Evolutionary conservation across 2,113 vertebrate species (phyloP), one percentile per base, ranked within the genome.

Genomic region (Tragelaphus imberbis): DNA sequence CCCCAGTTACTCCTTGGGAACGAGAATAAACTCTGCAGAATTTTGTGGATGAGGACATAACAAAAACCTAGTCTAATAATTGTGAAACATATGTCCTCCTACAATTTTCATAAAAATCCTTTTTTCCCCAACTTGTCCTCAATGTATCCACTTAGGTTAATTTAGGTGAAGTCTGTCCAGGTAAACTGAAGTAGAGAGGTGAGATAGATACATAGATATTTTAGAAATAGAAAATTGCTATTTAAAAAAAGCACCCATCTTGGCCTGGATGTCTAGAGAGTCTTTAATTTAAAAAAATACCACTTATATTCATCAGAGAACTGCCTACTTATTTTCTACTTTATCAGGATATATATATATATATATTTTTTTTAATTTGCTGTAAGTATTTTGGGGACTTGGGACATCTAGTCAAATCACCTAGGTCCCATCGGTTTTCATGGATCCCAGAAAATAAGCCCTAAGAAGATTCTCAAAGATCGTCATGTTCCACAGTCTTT

Each of bases 191-290:
- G 71, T 47, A 82, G 44, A 93, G 81, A 94, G 44, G n/a, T 71
- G 15, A 75, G 23, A 44, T 53, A 91, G 95, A 82, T 81, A 84
- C 49, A 77, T 3, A 95, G n/a, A 23, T 92, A 90, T 81, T 92
- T 88, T 82, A 94, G 88, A 88, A 94, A 59, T 25, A 90, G 90
- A 80, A 96, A 92, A 77, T n/a, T 61, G 7, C 30, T 91, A 68
- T 77, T 95, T 86, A 13, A 36, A 53, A 84, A 84, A 17, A 3
- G 2, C 16, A 75, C 40, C 11, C 23, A 47, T 25, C 84, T 93
- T 65, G 40, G 47, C 23, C 17, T 84, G 47, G 2, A 71, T n/a
- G 23, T 63, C 40, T 80, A 85, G 56, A 90, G 25, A 95, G 5
- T 3, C 2, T 44, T 82, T 58, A n/a, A 53, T 80, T 30, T 58